Evolutionary conservation across 2,113 vertebrate species (phyloP).

Genomic region (Pogona vitticeps): DNA sequence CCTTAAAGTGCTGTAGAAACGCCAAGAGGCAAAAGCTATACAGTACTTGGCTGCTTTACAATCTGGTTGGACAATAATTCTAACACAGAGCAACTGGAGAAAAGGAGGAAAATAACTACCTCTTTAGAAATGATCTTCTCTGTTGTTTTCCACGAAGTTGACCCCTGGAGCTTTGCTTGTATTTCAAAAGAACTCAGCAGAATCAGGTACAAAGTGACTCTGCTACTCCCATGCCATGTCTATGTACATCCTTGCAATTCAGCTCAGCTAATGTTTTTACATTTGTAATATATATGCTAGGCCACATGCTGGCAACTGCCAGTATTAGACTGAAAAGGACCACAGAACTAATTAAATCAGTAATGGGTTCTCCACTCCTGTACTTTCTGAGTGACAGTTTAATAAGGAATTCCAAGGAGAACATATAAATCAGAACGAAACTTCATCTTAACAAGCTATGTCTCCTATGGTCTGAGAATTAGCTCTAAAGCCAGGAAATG

Average conservation of each 20-base stretch:
- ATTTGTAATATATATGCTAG: not conserved
- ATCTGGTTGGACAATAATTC: not conserved
- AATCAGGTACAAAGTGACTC: not conserved
- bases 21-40: not conserved
- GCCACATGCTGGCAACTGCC: conserved; percentile 20
- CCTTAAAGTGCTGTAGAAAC: not conserved
- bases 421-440: conserved; percentile 60
- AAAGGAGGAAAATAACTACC: not conserved
- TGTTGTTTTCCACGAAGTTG: not conserved
- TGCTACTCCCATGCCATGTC: not conserved
- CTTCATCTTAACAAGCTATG: conserved; percentile 41
- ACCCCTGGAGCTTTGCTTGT: conserved; percentile 5
- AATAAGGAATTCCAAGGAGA: conserved; percentile 62
- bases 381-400: conserved; percentile 57
- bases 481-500: conserved; percentile 44
- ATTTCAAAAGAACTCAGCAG: conserved; percentile 13
- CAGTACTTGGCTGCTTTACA: not conserved
- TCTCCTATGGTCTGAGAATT: conserved; percentile 37
- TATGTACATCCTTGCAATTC: not conserved
- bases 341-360: conserved; percentile 63
- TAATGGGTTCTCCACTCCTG: conserved; percentile 61
- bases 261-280: conserved; percentile 10
- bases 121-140: not conserved
- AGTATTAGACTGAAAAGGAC: conserved; percentile 39
- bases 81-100: not conserved